Base-by-base conservation (phyloP, 2,113 vertebrate genomes). In the Cricetomys ansorgei region DNA sequence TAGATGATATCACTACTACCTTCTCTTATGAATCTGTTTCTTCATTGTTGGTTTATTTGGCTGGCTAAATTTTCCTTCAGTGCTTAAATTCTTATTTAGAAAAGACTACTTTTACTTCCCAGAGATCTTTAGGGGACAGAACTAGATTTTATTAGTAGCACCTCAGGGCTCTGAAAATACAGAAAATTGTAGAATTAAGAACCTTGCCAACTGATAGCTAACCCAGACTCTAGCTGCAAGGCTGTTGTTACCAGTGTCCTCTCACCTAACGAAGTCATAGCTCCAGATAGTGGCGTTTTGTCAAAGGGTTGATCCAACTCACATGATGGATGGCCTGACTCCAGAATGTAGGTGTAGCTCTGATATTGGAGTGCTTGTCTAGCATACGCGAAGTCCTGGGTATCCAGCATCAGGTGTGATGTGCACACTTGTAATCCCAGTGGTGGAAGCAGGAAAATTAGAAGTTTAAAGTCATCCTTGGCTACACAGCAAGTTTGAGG, bases 61-160 rank as follows among this genome's bases (percentile, higher is more conserved):
- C 19, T 79, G 50, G 9, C 76, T 57, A 50, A 40, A 64, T 94
- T 70, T 93, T 88, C 70, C 89, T 93, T 95, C 69, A 95, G 70
- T 92, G 67, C 29, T 84, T 90, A 84, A 67, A 15, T 88, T 19
- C 84, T 55, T 25, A 65, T 64, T 34, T 84, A 50, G 65, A 85
- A 93, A 37, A 34, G 34, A 16, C 70, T 73, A 84, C 50, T 65
- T n/a, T 79, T 55, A 55, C 50, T 79, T 37, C 37, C 17, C 17
- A 80, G 16, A 55, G 50, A 55, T 80, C 34, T 80, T 80, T 55
- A 55, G 77, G 50, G 23, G 40, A 21, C 59, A 57, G 87, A 91
- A 65, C 40, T 70, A 69, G 50, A 67, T 91, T 45, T 37, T 93
- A 72, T 67, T 72, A 88, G 57, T 88, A 73, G 70, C 3, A 86